Evolutionary conservation across 1,140 invertebrate genomes (phyloP).

Genomic region (Hypothenemus hampei): DNA sequence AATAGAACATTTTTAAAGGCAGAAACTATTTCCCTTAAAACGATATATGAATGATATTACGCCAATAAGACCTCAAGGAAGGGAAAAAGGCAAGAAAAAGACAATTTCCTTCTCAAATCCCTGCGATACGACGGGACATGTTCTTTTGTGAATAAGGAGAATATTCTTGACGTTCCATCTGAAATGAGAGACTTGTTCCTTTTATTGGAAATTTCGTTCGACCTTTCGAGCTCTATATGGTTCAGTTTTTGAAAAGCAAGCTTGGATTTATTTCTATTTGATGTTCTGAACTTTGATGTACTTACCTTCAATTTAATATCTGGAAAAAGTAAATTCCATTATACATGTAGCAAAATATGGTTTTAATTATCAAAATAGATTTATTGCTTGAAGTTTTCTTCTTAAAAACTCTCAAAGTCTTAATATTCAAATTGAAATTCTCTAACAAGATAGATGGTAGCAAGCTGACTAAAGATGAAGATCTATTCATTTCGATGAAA

Average conservation of each 20-base stretch:
- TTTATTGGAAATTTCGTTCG: neutral
- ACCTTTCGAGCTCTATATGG: neutral
- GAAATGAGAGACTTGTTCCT: neutral
- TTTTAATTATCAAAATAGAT: no score
- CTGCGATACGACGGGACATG: neutral
- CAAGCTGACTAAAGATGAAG: no score
- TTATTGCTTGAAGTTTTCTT: no score
- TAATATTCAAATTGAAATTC: no score
- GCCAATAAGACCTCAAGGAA: neutral
- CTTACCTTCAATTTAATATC: no score
- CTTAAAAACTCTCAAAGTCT: no score
- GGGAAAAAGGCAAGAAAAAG: neutral
- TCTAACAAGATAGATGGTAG: no score
- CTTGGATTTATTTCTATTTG: neutral
- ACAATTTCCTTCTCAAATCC: slow-evolving; percentile 1
- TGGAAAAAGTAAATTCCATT: no score
- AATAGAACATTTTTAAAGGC: neutral
- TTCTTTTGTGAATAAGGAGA: neutral
- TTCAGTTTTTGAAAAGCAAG: neutral
- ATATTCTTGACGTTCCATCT: slow-evolving; percentile 4
- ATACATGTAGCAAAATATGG: no score
- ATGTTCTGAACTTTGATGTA: no score
- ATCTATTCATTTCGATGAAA: no score
- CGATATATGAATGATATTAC: slow-evolving; percentile 1
- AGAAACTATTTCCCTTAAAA: neutral